Percentiles rank a stretch among this genome's conserved stretches.
These are phyloP conservation scores for Lasius fuliginosus DNA, from an alignment of 2,888 invertebrate genomes.

Conservation along the genomic window DNA sequence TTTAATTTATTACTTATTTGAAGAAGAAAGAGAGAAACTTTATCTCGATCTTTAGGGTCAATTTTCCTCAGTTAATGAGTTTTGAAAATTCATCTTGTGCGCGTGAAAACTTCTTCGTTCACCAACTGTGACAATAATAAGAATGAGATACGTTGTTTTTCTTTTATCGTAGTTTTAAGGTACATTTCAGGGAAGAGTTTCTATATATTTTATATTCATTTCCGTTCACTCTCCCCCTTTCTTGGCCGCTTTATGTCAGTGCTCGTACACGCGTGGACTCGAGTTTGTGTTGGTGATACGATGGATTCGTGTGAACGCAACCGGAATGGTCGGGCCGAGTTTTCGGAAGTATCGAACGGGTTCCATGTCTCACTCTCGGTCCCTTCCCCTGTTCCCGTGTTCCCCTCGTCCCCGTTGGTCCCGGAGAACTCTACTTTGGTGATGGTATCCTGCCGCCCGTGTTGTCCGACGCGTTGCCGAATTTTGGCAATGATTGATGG, in stretches of 20 bases:
- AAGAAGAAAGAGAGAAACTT: not conserved
- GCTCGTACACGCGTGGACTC: not conserved
- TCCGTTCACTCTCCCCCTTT: not conserved
- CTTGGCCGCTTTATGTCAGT: not conserved
- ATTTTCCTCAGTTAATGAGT: not conserved
- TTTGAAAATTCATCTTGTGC: not conserved
- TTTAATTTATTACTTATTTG: not conserved
- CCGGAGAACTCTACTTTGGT: slow-evolving; percentile 85
- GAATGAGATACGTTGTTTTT: not conserved
- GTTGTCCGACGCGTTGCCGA: slow-evolving; percentile 86
- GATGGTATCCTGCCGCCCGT: slow-evolving; percentile 85
- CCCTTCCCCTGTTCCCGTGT: slow-evolving; percentile 65
- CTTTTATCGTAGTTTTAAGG: not conserved
- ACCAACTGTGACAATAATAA: not conserved
- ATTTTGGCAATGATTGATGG: slow-evolving; percentile 86
- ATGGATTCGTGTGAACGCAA: slow-evolving; percentile 32
- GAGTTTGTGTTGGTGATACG: slow-evolving; percentile 18
- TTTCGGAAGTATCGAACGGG: slow-evolving; percentile 83
- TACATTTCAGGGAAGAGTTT: not conserved
- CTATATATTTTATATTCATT: not conserved
- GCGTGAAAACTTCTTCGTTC: not conserved
- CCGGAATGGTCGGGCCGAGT: slow-evolving; percentile 74
- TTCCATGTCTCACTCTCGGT: slow-evolving; percentile 72
- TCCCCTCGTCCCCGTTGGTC: slow-evolving; percentile 71
- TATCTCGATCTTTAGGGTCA: not conserved